Percentiles rank a stretch among this genome's conserved stretches.
These are phyloP conservation scores for Sylvicapra grimmia DNA, from an alignment of 2,113 vertebrate species.

Conservation along the genomic window DNA sequence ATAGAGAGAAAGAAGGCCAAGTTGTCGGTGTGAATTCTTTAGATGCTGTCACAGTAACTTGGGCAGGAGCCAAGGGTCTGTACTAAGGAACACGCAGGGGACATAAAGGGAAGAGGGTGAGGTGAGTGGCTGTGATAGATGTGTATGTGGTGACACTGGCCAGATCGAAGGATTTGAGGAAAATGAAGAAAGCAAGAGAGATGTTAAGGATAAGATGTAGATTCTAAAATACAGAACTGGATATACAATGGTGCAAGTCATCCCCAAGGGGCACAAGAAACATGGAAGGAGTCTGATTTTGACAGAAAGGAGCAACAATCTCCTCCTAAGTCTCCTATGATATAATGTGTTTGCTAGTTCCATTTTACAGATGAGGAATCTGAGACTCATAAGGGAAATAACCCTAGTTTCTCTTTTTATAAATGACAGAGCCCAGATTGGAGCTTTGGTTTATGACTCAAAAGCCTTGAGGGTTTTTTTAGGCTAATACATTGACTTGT, in stretches of 20 bases:
- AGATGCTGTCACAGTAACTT: neutral
- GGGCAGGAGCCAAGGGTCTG: neutral
- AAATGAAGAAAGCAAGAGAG: neutral
- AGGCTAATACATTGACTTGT: neutral
- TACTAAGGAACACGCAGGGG: accelerated
- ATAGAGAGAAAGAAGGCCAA: neutral
- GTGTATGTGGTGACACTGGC: neutral
- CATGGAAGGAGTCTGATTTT: neutral
- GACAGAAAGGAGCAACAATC: neutral
- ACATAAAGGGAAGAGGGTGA: neutral
- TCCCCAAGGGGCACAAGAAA: neutral
- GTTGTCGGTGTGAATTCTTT: neutral
- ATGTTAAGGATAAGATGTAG: neutral
- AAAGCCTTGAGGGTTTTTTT: neutral
- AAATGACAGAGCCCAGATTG: neutral
- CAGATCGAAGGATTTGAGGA: neutral
- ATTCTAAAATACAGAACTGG: neutral
- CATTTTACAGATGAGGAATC: neutral
- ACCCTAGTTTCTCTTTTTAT: neutral
- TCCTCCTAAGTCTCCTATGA: neutral
- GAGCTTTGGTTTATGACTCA: neutral
- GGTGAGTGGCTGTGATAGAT: neutral
- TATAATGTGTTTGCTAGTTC: neutral
- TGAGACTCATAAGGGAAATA: neutral
- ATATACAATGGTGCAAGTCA: neutral